A percentile compares a stretch with the other conserved stretches of the same genome.
Evolutionary conservation across 2,888 invertebrate genomes (phyloP).

Genomic region (Acrobasis suavella): DNA sequence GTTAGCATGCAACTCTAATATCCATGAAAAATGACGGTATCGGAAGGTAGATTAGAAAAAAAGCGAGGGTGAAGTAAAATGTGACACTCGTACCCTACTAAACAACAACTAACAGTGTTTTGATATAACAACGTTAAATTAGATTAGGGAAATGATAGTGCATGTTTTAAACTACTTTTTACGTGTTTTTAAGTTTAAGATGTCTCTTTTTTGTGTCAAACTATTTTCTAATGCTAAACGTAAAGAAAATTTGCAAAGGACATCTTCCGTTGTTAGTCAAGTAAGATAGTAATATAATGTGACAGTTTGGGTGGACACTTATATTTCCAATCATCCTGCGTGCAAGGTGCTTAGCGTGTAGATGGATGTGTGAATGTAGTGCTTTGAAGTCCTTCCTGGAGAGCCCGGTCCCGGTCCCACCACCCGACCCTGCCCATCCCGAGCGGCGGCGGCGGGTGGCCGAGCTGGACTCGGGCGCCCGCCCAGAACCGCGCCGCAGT

Average conservation of each 20-base stretch:
- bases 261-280: slow-evolving; percentile 47
- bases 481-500: slow-evolving; percentile 51
- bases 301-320: slow-evolving; percentile 72
- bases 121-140: slow-evolving; percentile 36
- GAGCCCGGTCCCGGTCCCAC: slow-evolving; percentile 35
- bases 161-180: slow-evolving; percentile 65
- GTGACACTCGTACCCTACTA: not conserved
- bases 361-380: slow-evolving; percentile 42
- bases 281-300: slow-evolving; percentile 41
- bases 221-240: slow-evolving; percentile 54
- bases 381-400: slow-evolving; percentile 42
- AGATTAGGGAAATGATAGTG: slow-evolving; percentile 59
- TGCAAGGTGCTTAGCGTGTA: slow-evolving; percentile 47
- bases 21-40: slow-evolving; percentile 22
- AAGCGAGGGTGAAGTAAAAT: slow-evolving; percentile 15
- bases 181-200: slow-evolving; percentile 61
- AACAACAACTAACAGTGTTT: slow-evolving; percentile 40
- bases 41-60: slow-evolving; percentile 23
- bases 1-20: slow-evolving; percentile 18
- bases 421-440: slow-evolving; percentile 41
- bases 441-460: slow-evolving; percentile 51
- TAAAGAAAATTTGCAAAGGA: slow-evolving; percentile 46
- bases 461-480: slow-evolving; percentile 52
- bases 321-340: slow-evolving; percentile 48
- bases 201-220: slow-evolving; percentile 62